A percentile compares a stretch with the other conserved stretches of the same genome.
phyloP scores from a whole-genome alignment of 2,888 invertebrate species.

The Eupithecia tripunctaria region DNA sequence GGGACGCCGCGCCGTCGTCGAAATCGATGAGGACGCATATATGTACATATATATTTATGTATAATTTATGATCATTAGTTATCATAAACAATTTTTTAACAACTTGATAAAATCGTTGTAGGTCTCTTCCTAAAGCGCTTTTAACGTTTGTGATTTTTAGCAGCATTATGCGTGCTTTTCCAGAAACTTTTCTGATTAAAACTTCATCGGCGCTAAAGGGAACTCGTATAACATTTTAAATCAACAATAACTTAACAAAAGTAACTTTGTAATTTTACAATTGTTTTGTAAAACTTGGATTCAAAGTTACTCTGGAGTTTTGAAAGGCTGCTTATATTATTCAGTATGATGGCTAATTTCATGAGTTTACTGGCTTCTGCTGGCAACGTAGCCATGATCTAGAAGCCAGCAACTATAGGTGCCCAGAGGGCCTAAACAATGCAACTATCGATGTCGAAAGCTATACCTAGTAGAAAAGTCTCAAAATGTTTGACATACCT shows the following conservation, averaged over 20 bases:
- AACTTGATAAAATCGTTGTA: neutral
- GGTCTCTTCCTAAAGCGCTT: no score
- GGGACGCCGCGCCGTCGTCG: no score
- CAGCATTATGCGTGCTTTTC: neutral
- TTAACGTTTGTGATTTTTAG: neutral
- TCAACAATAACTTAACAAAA: constrained; percentile 35
- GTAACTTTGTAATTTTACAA: constrained; percentile 38
- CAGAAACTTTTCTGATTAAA: constrained; percentile 44
- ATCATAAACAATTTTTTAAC: no score
- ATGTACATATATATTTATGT: no score
- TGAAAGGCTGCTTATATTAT: constrained; percentile 12
- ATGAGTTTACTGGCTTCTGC: neutral
- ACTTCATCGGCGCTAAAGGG: constrained; percentile 44
- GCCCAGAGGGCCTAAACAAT: no score
- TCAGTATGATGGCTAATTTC: constrained; percentile 7
- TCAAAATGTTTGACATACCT: no score
- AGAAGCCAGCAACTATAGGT: neutral
- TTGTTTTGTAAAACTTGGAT: constrained; percentile 34
- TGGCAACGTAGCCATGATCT: neutral
- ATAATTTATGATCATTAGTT: no score
- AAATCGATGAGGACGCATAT: no score
- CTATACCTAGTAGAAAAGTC: no score
- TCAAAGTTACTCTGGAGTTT: constrained; percentile 33
- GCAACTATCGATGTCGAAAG: no score
- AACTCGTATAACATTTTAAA: constrained; percentile 40